Conservation (phyloP, 2,797 vertebrate genomes). For the Sebastes cheni region DNA sequence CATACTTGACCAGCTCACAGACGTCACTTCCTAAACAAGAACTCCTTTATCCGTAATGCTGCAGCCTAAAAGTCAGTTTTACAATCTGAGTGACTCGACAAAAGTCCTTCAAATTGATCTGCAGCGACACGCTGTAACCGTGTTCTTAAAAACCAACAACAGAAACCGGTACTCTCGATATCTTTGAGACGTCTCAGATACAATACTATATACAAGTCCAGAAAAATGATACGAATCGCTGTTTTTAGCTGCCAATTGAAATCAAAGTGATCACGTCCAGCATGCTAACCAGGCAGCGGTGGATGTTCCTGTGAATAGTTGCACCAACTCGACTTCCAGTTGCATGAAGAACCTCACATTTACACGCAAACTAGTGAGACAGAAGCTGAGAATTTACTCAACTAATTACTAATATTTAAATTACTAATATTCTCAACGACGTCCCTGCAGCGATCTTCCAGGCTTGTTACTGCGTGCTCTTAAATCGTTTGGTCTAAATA, state of each 20-base stretch:
- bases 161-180: background rate
- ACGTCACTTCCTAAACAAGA: background rate
- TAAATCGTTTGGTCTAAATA: no score
- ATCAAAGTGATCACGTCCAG: background rate
- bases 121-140: slow-evolving; percentile 30
- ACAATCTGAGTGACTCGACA: background rate
- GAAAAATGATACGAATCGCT: background rate
- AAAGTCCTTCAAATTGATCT: background rate
- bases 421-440: background rate
- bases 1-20: background rate
- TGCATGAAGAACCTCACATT: background rate
- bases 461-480: background rate
- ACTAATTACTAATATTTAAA: background rate
- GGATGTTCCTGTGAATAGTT: background rate
- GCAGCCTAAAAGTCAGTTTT: background rate
- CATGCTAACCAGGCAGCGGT: background rate
- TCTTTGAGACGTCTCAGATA: background rate
- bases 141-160: background rate
- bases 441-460: background rate
- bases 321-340: background rate
- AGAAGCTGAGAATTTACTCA: background rate
- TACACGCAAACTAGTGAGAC: background rate
- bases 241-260: slow-evolving; percentile 38
- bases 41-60: slow-evolving; percentile 9
- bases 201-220: background rate